Conservation (phyloP, 2,888 invertebrate genomes). For the Ptilodon capucinus region DNA sequence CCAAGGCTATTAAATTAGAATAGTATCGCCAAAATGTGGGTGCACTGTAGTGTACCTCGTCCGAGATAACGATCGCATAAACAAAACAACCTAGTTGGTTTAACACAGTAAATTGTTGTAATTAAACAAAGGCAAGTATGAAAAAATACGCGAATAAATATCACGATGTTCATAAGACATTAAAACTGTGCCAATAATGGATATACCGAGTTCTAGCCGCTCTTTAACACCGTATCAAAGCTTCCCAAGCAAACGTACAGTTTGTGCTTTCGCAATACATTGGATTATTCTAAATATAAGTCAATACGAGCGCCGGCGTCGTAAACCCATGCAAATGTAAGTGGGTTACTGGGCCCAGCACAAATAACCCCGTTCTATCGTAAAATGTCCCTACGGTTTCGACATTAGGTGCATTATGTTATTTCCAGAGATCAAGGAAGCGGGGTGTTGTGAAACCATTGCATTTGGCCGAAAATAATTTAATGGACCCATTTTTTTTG, state of each 20-base stretch:
- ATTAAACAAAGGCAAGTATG: too few relatives aligned
- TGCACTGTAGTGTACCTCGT: too few relatives aligned
- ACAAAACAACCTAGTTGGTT: too few relatives aligned
- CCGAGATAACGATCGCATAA: too few relatives aligned
- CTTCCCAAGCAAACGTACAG: slow-evolving; percentile 29
- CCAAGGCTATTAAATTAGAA: too few relatives aligned
- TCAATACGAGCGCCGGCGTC: slow-evolving; percentile 49
- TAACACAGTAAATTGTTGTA: too few relatives aligned
- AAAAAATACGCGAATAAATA: too few relatives aligned
- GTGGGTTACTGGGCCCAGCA: slow-evolving; percentile 62
- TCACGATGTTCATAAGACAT: too few relatives aligned
- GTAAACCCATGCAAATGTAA: slow-evolving; percentile 67
- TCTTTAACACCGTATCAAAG: neutral
- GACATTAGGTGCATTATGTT: slow-evolving; percentile 45
- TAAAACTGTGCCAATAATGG: too few relatives aligned
- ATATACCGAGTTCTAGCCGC: too few relatives aligned
- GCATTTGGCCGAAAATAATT: neutral
- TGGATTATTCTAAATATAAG: slow-evolving; percentile 70
- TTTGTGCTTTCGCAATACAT: slow-evolving; percentile 56
- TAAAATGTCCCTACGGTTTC: slow-evolving; percentile 57
- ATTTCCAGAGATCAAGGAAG: slow-evolving; percentile 20
- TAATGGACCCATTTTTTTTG: neutral
- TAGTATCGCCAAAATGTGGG: too few relatives aligned
- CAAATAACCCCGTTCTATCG: slow-evolving; percentile 54
- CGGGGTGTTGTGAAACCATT: slow-evolving; percentile 19